Evolutionary conservation across 2,888 invertebrate species (phyloP).

Genomic region (Plusia festucae): DNA sequence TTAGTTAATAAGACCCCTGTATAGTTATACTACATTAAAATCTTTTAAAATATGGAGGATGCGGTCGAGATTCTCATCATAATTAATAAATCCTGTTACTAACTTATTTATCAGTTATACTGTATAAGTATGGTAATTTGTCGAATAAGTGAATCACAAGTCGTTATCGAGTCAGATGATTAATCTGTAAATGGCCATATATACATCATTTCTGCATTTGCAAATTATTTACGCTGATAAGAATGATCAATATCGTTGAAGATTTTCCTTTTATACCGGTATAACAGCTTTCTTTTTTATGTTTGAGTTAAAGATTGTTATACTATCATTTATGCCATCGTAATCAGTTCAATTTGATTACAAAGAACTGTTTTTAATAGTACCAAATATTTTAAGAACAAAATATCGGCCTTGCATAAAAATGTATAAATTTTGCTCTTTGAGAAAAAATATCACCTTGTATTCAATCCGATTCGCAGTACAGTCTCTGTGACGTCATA

Average conservation of each 20-base stretch:
- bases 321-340: not conserved
- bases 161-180: not conserved
- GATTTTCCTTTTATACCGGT: not conserved
- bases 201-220: not conserved
- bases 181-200: not conserved
- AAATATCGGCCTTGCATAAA: not conserved
- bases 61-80: not conserved
- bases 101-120: not conserved
- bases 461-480: slow-evolving; percentile 29
- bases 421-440: too few species aligned
- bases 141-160: not conserved
- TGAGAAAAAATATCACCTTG: slow-evolving; percentile 41
- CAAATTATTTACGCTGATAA: not conserved
- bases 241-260: not conserved
- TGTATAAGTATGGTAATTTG: not conserved
- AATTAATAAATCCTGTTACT: slow-evolving; percentile 4
- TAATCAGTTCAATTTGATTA: not conserved
- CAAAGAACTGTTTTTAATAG: not conserved
- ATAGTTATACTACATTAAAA: too few species aligned
- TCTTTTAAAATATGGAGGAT: not conserved
- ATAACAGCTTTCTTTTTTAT: slow-evolving; percentile 1
- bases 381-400: slow-evolving; percentile 1
- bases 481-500: slow-evolving; percentile 44
- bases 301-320: not conserved
- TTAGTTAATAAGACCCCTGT: too few species aligned